Conservation (phyloP, 2,113 vertebrate species). For the Tetrax tetrax region DNA sequence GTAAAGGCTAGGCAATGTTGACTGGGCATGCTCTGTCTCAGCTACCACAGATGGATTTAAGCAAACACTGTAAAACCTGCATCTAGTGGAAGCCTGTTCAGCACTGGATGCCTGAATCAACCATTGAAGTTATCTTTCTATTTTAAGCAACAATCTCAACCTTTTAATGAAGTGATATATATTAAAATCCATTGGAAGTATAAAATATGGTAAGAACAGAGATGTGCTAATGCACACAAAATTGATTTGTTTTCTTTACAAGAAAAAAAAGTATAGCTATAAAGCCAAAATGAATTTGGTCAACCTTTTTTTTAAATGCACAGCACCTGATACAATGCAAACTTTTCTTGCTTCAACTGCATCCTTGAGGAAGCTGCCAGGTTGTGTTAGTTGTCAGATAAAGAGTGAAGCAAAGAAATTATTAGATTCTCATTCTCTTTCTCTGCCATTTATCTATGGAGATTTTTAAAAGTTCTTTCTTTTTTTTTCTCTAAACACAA, state of each 20-base stretch:
- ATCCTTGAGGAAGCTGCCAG: neutral
- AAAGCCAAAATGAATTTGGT: neutral
- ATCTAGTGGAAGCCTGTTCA: neutral
- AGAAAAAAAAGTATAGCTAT: neutral
- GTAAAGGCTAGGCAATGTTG: neutral
- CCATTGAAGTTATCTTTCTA: neutral
- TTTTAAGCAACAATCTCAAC: neutral
- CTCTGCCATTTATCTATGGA: neutral
- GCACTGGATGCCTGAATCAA: neutral
- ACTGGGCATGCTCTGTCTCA: neutral
- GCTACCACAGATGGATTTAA: neutral
- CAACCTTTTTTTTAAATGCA: neutral
- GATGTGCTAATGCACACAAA: neutral
- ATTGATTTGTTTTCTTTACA: neutral
- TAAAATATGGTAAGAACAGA: neutral
- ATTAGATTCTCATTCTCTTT: neutral
- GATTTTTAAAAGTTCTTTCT: neutral
- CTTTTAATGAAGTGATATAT: neutral
- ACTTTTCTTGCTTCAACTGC: neutral
- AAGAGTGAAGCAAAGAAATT: neutral
- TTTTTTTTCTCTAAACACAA: neutral
- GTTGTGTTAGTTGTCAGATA: neutral
- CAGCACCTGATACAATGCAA: fast-evolving
- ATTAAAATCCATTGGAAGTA: neutral
- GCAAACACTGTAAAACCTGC: neutral